Base-by-base conservation (phyloP, 2,113 vertebrate species). In the Tor tambroides region DNA sequence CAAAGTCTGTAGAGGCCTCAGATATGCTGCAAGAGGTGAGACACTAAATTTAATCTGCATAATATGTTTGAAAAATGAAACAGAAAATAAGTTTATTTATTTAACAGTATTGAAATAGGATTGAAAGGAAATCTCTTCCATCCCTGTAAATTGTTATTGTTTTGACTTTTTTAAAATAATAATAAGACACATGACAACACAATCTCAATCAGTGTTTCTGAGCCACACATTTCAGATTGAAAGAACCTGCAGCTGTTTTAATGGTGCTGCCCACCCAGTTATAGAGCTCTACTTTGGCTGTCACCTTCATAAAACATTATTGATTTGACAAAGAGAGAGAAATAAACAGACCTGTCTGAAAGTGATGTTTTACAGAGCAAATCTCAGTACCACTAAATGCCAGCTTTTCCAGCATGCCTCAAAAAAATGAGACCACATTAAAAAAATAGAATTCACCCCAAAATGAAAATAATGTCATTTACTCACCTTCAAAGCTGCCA, bases 21-120 rank as follows among this genome's bases (percentile, higher is more conserved):
- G 98, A 99, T 93, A 97, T 99, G 98, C 92, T 99, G 87, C 98
- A 99, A 89, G 98, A 99, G 98, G 98, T 99, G 92, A 96, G 95
- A 59, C 5, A 5, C 5, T 23, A n/a, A 4, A n/a, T n/a, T 2
- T n/a, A 14, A 12, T n/a, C 10, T 74, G 19, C 21, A 41, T 11
- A 11, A 72, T 23, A 4, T 5, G 5, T 72, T 72, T 41, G 9
- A 12, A 74, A 72, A 51, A 21, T 78, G 0, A 77, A 51, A 26
- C 43, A 0, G 9, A 19, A 49, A 54, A 10, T 28, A 30, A 10
- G 14, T 21, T 21, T 3, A 10, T 76, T 77, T 78, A 8, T 78
- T 78, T 17, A 79, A 14, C 17, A 11, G 5, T n/a, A 15, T 26
- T 28, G 6, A 28, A 76, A 28, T 19, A 10, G 30, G 14, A 65